These are phyloP conservation scores for Eurypyga helias DNA, from an alignment of 2,113 vertebrate genomes.

Conservation along the genomic window DNA sequence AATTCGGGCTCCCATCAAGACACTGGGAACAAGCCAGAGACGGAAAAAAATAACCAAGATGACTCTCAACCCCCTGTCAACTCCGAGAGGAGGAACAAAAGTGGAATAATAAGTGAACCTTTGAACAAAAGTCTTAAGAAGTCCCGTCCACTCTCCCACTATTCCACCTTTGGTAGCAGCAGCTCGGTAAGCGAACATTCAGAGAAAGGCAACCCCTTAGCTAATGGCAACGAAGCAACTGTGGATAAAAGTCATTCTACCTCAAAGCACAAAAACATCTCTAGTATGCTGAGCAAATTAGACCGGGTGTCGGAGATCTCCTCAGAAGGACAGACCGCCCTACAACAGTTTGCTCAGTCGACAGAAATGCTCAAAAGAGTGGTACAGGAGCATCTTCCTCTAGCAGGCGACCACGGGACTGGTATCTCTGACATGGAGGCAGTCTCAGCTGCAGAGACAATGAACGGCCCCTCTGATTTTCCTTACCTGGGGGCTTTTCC, in stretches of 20 bases:
- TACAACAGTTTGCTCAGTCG: constrained; percentile 97
- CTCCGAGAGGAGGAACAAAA: constrained; percentile 92
- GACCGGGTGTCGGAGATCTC: constrained; percentile 93
- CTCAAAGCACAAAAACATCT: constrained; percentile 86
- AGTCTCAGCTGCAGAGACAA: constrained; percentile 89
- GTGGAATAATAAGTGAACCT: constrained; percentile 96
- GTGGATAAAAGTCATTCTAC: constrained; percentile 89
- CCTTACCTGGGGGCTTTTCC: constrained; percentile 97
- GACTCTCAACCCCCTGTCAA: constrained; percentile 81
- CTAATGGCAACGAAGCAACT: constrained; percentile 78
- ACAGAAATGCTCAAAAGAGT: constrained; percentile 95
- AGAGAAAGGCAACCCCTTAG: constrained; percentile 79
- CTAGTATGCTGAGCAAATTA: constrained; percentile 88
- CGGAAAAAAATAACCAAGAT: constrained; percentile 82
- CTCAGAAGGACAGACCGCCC: constrained; percentile 93
- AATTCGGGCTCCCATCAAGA: constrained; percentile 85
- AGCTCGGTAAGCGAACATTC: constrained; percentile 86
- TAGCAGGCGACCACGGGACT: constrained; percentile 88
- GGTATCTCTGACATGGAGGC: constrained; percentile 93
- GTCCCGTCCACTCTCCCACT: constrained; percentile 94
- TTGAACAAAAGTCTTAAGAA: constrained; percentile 98
- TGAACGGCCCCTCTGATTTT: constrained; percentile 94
- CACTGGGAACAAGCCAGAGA: constrained; percentile 84
- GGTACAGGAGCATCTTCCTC: constrained; percentile 95
- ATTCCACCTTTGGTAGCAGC: constrained; percentile 89